Evolutionary conservation across 64 coral and sea anemone genomes (phyloP).

Genomic region (Stichodactyla helianthus): DNA sequence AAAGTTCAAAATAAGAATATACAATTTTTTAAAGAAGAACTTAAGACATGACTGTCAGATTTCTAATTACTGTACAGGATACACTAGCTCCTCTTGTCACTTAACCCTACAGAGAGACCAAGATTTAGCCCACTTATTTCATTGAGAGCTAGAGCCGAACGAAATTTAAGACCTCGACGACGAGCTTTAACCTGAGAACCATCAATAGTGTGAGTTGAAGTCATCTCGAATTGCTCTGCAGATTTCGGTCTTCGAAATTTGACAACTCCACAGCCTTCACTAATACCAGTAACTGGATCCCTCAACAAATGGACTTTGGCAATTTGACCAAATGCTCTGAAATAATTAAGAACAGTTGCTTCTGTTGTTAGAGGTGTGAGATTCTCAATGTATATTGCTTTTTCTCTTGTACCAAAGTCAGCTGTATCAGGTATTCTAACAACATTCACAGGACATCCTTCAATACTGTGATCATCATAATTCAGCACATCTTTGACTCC

Average conservation of each 20-base stretch:
- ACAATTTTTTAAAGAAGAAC: no score
- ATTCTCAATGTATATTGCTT: conserved; percentile 7
- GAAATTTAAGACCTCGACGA: conserved; percentile 21
- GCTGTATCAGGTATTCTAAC: background rate
- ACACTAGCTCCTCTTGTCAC: background rate
- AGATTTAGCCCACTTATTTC: conserved; percentile 19
- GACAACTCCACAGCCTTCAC: conserved; percentile 18
- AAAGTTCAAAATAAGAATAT: no score
- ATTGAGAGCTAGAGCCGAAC: background rate
- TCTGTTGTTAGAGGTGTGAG: background rate
- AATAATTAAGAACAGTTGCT: background rate
- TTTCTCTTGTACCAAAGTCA: conserved; percentile 16
- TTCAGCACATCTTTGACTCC: background rate
- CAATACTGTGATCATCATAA: background rate
- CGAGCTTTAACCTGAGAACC: background rate
- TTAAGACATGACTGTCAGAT: background rate
- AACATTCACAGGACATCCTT: background rate
- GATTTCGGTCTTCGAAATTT: conserved; percentile 1
- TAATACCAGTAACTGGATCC: background rate
- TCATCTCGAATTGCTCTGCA: background rate
- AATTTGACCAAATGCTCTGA: conserved; percentile 3
- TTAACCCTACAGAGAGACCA: background rate
- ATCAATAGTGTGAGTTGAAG: conserved; percentile 13
- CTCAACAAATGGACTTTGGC: conserved; percentile 15
- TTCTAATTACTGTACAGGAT: background rate